A percentile compares a stretch with the other conserved stretches of the same genome.
Conservation (phyloP, 2,888 invertebrate species). For the Bombylius major region DNA sequence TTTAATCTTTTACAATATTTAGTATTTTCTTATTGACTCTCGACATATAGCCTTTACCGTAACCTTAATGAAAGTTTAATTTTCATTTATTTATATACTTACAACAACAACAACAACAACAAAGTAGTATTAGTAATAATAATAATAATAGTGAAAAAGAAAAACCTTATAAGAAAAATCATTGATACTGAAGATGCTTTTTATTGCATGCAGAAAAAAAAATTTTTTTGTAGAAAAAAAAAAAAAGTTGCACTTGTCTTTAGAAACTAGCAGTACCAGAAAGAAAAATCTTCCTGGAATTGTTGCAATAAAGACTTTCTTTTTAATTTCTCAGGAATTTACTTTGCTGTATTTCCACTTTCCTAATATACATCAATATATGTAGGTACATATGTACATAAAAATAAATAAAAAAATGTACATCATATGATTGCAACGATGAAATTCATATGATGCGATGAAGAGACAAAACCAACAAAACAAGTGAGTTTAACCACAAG, state of each 20-base stretch:
- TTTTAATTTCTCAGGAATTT: constrained; percentile 5
- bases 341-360: constrained; percentile 3
- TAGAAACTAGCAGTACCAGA: neutral
- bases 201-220: too few species aligned
- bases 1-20: too few species aligned
- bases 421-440: too few species aligned
- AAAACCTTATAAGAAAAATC: too few species aligned
- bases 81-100: neutral
- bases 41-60: neutral
- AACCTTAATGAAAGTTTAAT: neutral
- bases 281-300: constrained; percentile 7
- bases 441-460: too few species aligned
- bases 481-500: too few species aligned
- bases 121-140: too few species aligned
- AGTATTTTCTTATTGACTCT: neutral
- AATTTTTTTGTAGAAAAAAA: too few species aligned
- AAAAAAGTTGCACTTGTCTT: too few species aligned
- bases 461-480: too few species aligned
- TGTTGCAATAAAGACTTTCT: constrained; percentile 1
- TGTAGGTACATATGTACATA: neutral
- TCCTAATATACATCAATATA: neutral
- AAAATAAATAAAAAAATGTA: neutral
- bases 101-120: neutral
- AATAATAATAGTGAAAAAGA: too few species aligned
- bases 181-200: too few species aligned